phyloP scores from a whole-genome alignment of 2,113 vertebrate genomes.

The Rhea americana region DNA sequence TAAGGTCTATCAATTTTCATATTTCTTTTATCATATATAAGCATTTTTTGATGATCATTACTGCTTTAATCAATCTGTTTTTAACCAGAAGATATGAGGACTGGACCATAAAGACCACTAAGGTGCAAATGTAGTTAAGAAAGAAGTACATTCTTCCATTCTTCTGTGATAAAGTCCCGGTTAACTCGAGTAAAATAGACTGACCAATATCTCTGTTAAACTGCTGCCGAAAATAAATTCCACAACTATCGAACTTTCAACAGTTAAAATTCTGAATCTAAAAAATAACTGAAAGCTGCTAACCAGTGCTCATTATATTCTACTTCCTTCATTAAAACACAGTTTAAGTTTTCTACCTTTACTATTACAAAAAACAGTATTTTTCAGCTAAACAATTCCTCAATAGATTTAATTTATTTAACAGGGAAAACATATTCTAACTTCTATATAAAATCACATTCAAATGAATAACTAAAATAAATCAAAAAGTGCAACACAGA shows the following conservation, averaged over 20 bases:
- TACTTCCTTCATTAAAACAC: not conserved
- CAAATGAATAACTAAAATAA: not conserved
- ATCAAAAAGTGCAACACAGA: not conserved
- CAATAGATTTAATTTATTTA: not conserved
- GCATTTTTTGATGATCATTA: not conserved
- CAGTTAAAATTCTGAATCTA: not conserved
- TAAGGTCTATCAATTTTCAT: not conserved
- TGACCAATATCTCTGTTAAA: not conserved
- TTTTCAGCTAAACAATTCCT: not conserved
- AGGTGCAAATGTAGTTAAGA: not conserved
- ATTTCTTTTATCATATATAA: not conserved
- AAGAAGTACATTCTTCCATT: not conserved
- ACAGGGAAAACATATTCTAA: not conserved
- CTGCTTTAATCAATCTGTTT: not conserved
- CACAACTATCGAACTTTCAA: not conserved
- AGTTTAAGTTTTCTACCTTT: not conserved
- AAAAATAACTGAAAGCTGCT: not conserved
- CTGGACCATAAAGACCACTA: not conserved
- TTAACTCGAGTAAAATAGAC: not conserved
- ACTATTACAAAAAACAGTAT: not conserved
- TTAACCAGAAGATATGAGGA: not conserved
- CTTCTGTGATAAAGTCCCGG: not conserved
- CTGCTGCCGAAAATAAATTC: not conserved
- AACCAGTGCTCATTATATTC: conserved; percentile 8
- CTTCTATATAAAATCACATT: not conserved